Conservation (phyloP, 1,140 invertebrate species). For the Cecropterus lyciades region DNA sequence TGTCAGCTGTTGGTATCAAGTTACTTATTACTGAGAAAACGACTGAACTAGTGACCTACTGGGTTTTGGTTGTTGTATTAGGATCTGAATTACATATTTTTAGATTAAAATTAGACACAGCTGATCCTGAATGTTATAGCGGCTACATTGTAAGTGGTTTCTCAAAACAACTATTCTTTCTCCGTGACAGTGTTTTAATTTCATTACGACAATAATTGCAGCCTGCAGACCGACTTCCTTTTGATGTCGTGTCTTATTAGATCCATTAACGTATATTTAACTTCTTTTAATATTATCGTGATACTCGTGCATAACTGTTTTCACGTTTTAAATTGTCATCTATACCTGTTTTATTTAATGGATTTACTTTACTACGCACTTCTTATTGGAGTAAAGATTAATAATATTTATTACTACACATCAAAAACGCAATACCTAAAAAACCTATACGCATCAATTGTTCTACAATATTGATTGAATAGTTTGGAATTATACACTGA, state of each 20-base stretch:
- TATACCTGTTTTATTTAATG: no score
- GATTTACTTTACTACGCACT: no score
- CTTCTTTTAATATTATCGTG: constrained; percentile 4
- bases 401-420: no score
- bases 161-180: constrained; percentile 19
- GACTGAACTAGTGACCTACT: neutral
- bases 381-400: no score
- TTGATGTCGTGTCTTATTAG: constrained; percentile 20
- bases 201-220: constrained; percentile 16
- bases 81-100: neutral
- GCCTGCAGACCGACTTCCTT: constrained; percentile 6
- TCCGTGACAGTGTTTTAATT: constrained; percentile 20
- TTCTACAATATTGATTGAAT: no score
- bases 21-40: constrained; percentile 25
- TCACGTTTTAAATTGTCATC: no score
- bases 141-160: constrained; percentile 4
- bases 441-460: no score
- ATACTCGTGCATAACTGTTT: neutral
- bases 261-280: constrained; percentile 17
- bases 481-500: no score
- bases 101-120: neutral
- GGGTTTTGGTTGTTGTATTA: neutral
- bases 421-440: no score
- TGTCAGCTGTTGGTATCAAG: constrained; percentile 12
- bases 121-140: constrained; percentile 4